Evolutionary conservation across 1,140 invertebrate species (phyloP).

Genomic region (Drosophila elegans): DNA sequence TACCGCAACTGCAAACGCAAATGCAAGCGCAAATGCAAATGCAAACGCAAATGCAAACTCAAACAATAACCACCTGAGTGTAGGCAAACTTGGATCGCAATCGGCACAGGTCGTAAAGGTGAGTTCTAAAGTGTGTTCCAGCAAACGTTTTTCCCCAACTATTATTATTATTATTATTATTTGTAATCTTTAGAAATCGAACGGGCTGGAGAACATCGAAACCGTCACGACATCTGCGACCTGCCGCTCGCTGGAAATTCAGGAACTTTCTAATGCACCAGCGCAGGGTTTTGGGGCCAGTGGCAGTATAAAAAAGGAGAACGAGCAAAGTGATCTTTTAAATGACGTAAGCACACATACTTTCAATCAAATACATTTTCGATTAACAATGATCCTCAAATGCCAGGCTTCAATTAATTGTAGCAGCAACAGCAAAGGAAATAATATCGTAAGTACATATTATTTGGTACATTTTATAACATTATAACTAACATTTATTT

Average conservation of each 20-base stretch:
- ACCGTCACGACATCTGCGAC: slow-evolving; percentile 4
- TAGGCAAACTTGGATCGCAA: slow-evolving; percentile 30
- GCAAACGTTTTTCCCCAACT: not conserved
- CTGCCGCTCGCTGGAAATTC: slow-evolving; percentile 49
- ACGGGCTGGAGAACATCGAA: slow-evolving; percentile 47
- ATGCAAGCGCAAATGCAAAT: not conserved
- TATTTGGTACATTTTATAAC: not conserved
- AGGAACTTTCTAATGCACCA: slow-evolving; percentile 52
- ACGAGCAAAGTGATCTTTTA: slow-evolving; percentile 54
- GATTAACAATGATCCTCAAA: not conserved
- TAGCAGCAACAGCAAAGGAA: slow-evolving; percentile 64
- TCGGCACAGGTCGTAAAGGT: slow-evolving; percentile 57
- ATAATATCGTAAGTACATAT: slow-evolving; percentile 74
- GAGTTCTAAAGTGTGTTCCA: slow-evolving; percentile 7
- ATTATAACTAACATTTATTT: slow-evolving; percentile 19
- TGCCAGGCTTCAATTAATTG: slow-evolving; percentile 59
- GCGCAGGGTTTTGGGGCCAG: slow-evolving; percentile 54
- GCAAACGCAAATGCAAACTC: not conserved
- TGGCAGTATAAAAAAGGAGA: slow-evolving; percentile 48
- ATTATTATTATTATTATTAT: not conserved
- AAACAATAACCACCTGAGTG: slow-evolving; percentile 43
- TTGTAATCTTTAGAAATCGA: slow-evolving; percentile 39
- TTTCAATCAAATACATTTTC: not conserved
- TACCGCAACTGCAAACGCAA: not conserved
- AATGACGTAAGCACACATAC: slow-evolving; percentile 56